Conservation (phyloP, 2,888 invertebrate genomes). For the Galerucella calmariensis region DNA sequence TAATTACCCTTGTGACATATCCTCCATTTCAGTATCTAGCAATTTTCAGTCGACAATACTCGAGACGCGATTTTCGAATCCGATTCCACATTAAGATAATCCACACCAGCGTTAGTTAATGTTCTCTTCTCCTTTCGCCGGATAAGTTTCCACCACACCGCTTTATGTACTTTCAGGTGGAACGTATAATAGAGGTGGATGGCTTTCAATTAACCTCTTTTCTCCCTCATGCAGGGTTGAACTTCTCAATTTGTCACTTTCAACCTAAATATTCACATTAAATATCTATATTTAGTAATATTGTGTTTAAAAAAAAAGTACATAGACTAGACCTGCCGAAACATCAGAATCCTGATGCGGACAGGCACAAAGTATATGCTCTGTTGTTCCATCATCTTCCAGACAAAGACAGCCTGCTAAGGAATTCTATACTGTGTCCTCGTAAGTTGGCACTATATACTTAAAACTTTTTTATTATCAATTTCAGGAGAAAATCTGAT, state of each 20-base stretch:
- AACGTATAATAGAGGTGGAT: conserved; percentile 63
- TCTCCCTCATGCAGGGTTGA: conserved; percentile 31
- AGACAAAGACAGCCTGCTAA: no score
- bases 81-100: conserved; percentile 51
- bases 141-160: conserved; percentile 56
- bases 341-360: no score
- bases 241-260: conserved; percentile 36
- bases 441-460: no score
- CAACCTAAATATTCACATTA: no score
- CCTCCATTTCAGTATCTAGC: conserved; percentile 21
- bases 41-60: conserved; percentile 29
- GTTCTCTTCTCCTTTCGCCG: conserved; percentile 50
- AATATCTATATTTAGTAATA: no score
- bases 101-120: conserved; percentile 44
- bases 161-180: conserved; percentile 60
- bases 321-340: no score
- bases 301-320: no score
- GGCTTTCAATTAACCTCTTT: conserved; percentile 63
- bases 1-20: conserved; percentile 31
- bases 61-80: conserved; percentile 34
- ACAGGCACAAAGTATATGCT: no score
- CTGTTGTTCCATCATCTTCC: no score
- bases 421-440: no score
- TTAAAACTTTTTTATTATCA: no score
- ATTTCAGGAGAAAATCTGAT: no score